These are phyloP conservation scores for Pyrgilauda ruficollis DNA, from an alignment of 2,113 vertebrate genomes.

Conservation along the genomic window DNA sequence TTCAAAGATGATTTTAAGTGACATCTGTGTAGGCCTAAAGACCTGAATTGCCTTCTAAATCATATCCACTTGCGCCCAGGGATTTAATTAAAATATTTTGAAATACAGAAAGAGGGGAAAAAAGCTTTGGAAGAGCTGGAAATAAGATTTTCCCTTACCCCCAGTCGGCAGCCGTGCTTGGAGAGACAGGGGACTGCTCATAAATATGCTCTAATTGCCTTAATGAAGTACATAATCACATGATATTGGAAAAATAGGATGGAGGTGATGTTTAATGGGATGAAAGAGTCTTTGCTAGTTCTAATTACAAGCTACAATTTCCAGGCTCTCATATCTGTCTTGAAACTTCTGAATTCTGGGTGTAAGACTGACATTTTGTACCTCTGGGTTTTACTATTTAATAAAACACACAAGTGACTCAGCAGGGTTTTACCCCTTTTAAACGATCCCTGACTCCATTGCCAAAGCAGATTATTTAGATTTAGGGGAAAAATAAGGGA, in stretches of 20 bases:
- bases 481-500: not conserved
- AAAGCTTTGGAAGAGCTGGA: not conserved
- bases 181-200: not conserved
- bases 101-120: not conserved
- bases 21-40: conserved; percentile 46
- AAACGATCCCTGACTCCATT: not conserved
- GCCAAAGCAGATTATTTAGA: not conserved
- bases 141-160: not conserved
- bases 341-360: not conserved
- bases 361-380: not conserved
- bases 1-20: conserved; percentile 55
- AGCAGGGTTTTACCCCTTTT: not conserved
- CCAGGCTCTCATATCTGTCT: not conserved
- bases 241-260: not conserved
- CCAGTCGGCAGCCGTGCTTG: not conserved
- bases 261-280: conserved; percentile 12
- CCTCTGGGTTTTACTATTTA: not conserved
- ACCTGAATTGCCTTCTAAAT: conserved; percentile 49
- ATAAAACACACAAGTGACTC: not conserved
- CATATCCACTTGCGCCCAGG: not conserved
- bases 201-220: conserved; percentile 52
- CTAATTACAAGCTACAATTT: not conserved
- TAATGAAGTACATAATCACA: conserved; percentile 44
- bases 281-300: conserved; percentile 14
- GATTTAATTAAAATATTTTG: conserved; percentile 50